phyloP scores from a whole-genome alignment of 2,113 vertebrate genomes.

The Labeo catla region DNA sequence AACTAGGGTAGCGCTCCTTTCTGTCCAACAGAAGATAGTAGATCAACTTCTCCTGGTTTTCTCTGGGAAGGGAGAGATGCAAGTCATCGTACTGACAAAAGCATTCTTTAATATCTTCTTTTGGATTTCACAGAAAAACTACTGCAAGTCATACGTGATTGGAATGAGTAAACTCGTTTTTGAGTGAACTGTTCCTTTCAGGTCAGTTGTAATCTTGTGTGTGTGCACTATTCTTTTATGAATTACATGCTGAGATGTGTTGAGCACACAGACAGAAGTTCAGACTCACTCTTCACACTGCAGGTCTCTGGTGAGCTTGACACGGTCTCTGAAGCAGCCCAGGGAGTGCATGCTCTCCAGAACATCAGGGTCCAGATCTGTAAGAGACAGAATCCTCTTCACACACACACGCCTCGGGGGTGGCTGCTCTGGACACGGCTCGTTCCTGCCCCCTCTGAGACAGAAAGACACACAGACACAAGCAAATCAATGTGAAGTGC shows the following conservation, averaged over 20 bases:
- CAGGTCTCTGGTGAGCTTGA: constrained; percentile 85
- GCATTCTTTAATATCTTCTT: background rate
- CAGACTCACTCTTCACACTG: constrained; percentile 86
- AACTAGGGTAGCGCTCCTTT: constrained; percentile 92
- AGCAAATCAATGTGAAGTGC: background rate
- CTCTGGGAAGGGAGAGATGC: constrained; percentile 67
- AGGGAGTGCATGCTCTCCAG: constrained; percentile 90
- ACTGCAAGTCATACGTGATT: background rate
- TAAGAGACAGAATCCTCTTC: constrained; percentile 80
- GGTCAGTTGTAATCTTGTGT: background rate
- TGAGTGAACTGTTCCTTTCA: background rate
- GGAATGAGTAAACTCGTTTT: background rate
- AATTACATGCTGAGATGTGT: constrained; percentile 21
- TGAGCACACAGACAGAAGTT: background rate
- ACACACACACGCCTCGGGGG: constrained; percentile 82
- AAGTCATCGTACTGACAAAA: background rate
- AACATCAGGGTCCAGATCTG: constrained; percentile 88
- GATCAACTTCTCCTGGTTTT: constrained; percentile 95
- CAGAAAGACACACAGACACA: background rate
- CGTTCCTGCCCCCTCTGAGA: constrained; percentile 81
- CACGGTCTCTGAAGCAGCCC: constrained; percentile 89
- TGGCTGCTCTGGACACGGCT: constrained; percentile 85
- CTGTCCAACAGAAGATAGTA: constrained; percentile 91
- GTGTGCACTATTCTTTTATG: constrained; percentile 3
- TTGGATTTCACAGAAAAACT: background rate